Base-by-base conservation (phyloP, 2,888 invertebrate genomes). In the Agriotes lineatus region DNA sequence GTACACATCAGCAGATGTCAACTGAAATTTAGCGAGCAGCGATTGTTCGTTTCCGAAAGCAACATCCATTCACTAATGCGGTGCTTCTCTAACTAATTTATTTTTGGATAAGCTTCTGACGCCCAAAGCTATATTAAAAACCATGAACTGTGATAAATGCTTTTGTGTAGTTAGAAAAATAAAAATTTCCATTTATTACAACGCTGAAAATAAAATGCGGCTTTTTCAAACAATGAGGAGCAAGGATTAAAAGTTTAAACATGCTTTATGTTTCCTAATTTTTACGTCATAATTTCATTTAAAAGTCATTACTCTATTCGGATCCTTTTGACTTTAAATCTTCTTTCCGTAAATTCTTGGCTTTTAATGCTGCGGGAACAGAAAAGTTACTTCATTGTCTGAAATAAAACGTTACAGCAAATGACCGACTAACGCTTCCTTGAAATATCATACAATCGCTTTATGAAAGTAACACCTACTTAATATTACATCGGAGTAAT, bases 101-200 rank as follows among this genome's bases (percentile, higher is more conserved):
- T 62, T 52, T 62, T 62, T 62, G 62, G 52, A 62, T 52, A 62
- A 62, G 50, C 62, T 52, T 39, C 52, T 62, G 39, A 42, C 37
- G 62, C 62, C 54, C 14, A 52, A 10, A 37, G 62, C 42, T 1
- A 52, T 62, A 52, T 62, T 39, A 37, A 50, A 52, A 62, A 37
- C 30, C 44, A 39, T 39, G 45, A 30, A 44, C 22, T 59, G 44
- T 5, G 16, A 59, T 59, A 44, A 59, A 33, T 20, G 48, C 39
- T 22, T 14, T 57, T 57, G 42, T 42, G 56, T n/a, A n/a, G n/a
- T 45, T 60, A 48, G 48, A 35, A 33, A 45, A 60, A 48, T 35
- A 60, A 35, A 39, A 35, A 48, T 48, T 48, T 25, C 22, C n/a
- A 2, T 48, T 48, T 22, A 22, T 48, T 48, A 22, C 1, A 22